A percentile compares a stretch with the other conserved stretches of the same genome.
Conservation (phyloP, 2,797 vertebrate species). For the Zalophus californianus region DNA sequence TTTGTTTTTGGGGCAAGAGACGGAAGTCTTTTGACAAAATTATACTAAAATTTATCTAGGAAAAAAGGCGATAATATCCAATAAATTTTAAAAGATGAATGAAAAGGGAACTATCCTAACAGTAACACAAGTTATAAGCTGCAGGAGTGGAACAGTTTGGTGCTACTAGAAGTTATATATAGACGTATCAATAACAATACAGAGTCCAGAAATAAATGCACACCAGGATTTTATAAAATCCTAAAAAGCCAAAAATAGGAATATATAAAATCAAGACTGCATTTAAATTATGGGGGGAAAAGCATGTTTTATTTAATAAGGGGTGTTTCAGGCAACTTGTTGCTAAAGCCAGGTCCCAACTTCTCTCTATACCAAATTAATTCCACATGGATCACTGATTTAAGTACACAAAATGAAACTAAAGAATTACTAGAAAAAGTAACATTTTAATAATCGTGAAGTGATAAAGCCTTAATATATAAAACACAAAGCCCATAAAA, state of each 20-base stretch:
- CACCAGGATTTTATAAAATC: conserved; percentile 23
- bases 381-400: background rate
- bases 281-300: conserved; percentile 4
- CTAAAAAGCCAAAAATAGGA: background rate
- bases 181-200: background rate
- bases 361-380: conserved; percentile 15
- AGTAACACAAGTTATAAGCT: conserved; percentile 18
- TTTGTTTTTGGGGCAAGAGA: background rate
- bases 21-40: conserved; percentile 1
- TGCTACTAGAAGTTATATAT: background rate
- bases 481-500: conserved; percentile 29
- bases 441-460: conserved; percentile 26
- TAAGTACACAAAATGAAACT: conserved; percentile 16
- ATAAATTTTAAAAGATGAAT: conserved; percentile 42
- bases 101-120: background rate
- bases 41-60: background rate
- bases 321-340: background rate
- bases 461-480: conserved; percentile 20
- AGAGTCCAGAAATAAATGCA: conserved; percentile 23
- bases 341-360: background rate
- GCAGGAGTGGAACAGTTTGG: background rate
- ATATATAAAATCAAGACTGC: conserved; percentile 10
- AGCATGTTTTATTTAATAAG: conserved; percentile 11
- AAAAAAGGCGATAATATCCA: background rate
- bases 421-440: background rate